Evolutionary conservation across 53 echinoderm and acorn worm species (phyloP), one percentile per base, ranked within the genome.

Genomic region (Apostichopus leukothele): DNA sequence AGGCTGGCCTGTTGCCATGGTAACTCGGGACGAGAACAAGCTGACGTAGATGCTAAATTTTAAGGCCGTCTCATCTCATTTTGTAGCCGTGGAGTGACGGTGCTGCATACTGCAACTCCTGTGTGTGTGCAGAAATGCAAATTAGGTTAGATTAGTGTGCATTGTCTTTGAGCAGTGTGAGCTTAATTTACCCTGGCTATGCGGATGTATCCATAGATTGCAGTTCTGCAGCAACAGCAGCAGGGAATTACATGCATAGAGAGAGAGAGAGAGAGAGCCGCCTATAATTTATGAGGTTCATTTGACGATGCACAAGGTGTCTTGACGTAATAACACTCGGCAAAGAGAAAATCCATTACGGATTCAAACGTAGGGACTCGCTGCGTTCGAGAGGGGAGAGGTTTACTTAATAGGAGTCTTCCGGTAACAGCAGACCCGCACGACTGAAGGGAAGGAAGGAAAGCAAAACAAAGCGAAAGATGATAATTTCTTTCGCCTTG

Each of bases 141-240:
- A 87, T 87, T 87, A 87, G 74, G 88, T 75, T 75, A 53, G 75
- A 87, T 87, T 75, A 87, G 52, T 23, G 74, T 75, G 88, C 88
- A 87, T 87, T 75, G 88, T 87, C 88, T 85, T 50, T 27, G 60
- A 67, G 50, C 50, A 60, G 25, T 50, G 66, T 67, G 67, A 85
- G 85, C 66, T 67, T 66, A 63, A 85, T 67, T 85, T 85, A 67
- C 11, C 68, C 66, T 51, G 84, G 85, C 85, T 85, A 27, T 76
- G 66, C 66, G 84, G 84, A 84, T 84, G 85, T 85, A 85, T 81
- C 81, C 59, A 81, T 54, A 54, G 59, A 51, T 16, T 3, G 51
- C 79, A 52, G 19, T n/a, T n/a, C n/a, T n/a, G n/a, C 53, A 52
- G 79, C 53, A 9, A 53, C 50, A 11, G 80, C 53, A 55, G 57